phyloP scores from a whole-genome alignment of 2,888 invertebrate species.

The Lamellibrachia satsuma region DNA sequence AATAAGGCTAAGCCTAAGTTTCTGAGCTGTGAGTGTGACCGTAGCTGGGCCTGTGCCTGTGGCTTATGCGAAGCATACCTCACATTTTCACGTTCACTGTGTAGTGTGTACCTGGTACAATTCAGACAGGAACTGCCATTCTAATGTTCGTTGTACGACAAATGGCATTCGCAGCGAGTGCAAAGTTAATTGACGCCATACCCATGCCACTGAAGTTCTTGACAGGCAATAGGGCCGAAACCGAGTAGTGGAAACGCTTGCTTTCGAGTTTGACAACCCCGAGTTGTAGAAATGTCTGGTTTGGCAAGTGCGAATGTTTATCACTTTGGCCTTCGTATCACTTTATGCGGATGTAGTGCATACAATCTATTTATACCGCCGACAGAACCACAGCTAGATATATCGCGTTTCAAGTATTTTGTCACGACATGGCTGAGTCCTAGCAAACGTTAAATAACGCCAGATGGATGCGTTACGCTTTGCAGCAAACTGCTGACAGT shows the following conservation, averaged over 20 bases:
- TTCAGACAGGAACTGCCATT: not conserved
- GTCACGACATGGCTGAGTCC: not conserved
- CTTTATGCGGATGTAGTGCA: not conserved
- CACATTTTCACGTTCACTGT: not conserved
- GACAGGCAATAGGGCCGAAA: not conserved
- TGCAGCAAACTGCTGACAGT: slow-evolving; percentile 6
- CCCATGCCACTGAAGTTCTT: not conserved
- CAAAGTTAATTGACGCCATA: not conserved
- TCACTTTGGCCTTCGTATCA: not conserved
- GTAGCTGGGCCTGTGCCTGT: too few species aligned
- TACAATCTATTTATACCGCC: not conserved
- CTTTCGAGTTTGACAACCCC: not conserved
- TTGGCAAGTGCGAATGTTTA: not conserved
- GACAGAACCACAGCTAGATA: not conserved
- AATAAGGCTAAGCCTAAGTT: too few species aligned
- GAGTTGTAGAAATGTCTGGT: not conserved
- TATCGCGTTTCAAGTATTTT: not conserved
- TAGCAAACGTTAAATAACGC: slow-evolving; percentile 1
- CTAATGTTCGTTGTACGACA: not conserved
- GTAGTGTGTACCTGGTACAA: not conserved
- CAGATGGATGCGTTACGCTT: not conserved
- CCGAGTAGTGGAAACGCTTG: not conserved
- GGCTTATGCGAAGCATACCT: not conserved
- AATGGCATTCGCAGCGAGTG: not conserved
- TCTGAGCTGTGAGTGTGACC: too few species aligned